Base-by-base conservation (phyloP, 1,140 invertebrate species). In the Drosophila quadrilineata region DNA sequence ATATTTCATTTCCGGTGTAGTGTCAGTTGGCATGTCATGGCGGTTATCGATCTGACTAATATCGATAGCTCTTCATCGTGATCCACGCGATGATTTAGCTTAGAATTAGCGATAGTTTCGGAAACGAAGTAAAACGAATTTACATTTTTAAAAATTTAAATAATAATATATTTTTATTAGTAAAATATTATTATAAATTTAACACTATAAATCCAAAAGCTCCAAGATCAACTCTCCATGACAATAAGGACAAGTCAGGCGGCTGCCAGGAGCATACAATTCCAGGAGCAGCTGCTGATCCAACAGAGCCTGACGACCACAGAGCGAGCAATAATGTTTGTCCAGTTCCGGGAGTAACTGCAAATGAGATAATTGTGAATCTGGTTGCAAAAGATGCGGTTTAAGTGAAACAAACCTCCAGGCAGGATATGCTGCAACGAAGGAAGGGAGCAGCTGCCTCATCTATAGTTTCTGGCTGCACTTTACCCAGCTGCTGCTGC, bases 291-390 rank as follows among this genome's bases (percentile, higher is more conserved):
- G 48, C 3, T 66, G 26, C n/a, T 36, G 12, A 2, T 88, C 43
- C 16, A 82, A 26, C 3, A 65, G 14, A 1, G 54, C 67, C 8
- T 46, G 40, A 0, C 80, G 73, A 1, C 33, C 53, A 12, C 85
- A 88, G 3, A 72, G 28, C 1, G 60, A 71, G 33, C 85, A 88
- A 33, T 65, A 88, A 26, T 50, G 67, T 9, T 64, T 64, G 3
- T 71, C 58, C 33, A 86, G 24, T 6, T 63, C 48, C 14, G 38
- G 58, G 2, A 21, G 9, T 1, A 88, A 40, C 85, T 88, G 21
- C 0, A 36, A n/a, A n/a, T n/a, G n/a, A n/a, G n/a, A n/a, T n/a
- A n/a, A n/a, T n/a, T n/a, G n/a, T n/a, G n/a, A n/a, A n/a, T n/a
- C n/a, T n/a, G n/a, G n/a, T n/a, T n/a, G n/a, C n/a, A n/a, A n/a